These are phyloP conservation scores for Drosophila bipectinata DNA, from an alignment of 1,140 invertebrate species.

Conservation along the genomic window DNA sequence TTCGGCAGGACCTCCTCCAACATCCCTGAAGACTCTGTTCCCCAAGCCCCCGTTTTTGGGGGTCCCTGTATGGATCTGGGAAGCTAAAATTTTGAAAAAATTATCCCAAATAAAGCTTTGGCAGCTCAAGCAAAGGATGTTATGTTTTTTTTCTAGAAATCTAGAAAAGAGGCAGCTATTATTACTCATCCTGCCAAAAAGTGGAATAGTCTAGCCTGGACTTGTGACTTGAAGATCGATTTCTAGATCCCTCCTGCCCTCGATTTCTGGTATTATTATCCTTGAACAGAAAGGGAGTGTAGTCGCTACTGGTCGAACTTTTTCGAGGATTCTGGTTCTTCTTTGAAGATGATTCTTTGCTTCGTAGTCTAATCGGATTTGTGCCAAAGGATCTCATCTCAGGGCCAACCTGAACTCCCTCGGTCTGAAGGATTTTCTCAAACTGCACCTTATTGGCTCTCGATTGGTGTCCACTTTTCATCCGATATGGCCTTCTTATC, in stretches of 20 bases:
- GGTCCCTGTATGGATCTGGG: neutral
- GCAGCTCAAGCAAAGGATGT: neutral
- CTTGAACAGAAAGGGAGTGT: neutral
- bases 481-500: neutral
- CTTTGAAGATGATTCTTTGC: neutral
- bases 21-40: neutral
- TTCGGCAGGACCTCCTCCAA: neutral
- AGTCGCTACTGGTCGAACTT: neutral
- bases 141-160: too few species aligned
- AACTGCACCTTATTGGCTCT: constrained; percentile 18
- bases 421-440: neutral
- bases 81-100: neutral
- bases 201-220: neutral
- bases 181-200: neutral
- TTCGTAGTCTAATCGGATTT: neutral
- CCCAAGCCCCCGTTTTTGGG: neutral
- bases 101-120: neutral
- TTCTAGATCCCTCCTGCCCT: neutral
- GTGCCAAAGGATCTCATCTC: neutral
- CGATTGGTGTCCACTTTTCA: neutral
- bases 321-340: neutral
- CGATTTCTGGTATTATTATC: neutral
- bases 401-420: neutral
- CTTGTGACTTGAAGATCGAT: neutral
- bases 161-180: too few species aligned